Percentiles rank a stretch among this genome's conserved stretches.
Conservation (phyloP, 2,888 invertebrate species). For the Clivina fossor region DNA sequence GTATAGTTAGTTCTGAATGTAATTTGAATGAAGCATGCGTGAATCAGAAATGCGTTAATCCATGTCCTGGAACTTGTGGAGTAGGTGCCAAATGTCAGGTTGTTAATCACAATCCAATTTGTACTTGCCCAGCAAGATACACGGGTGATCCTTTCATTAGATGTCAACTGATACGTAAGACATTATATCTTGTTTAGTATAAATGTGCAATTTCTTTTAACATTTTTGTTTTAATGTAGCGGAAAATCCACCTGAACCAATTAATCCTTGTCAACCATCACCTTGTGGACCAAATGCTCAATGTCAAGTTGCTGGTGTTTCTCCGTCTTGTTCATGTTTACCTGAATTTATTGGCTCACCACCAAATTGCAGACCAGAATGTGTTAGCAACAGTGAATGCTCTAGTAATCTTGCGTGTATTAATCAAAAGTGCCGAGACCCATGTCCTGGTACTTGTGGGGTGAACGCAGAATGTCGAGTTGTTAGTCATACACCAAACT, state of each 20-base stretch:
- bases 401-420: conserved; percentile 68
- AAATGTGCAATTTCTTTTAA: neutral
- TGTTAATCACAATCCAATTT: conserved; percentile 50
- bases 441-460: conserved; percentile 73
- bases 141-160: conserved; percentile 46
- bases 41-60: conserved; percentile 48
- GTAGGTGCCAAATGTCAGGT: conserved; percentile 51
- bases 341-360: conserved; percentile 70
- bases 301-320: conserved; percentile 63
- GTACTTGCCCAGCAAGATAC: conserved; percentile 46
- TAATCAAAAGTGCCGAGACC: conserved; percentile 72
- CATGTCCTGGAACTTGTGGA: conserved; percentile 50
- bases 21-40: conserved; percentile 48
- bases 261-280: conserved; percentile 62
- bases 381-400: conserved; percentile 72
- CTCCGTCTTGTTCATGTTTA: conserved; percentile 73
- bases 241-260: conserved; percentile 44
- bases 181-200: neutral
- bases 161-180: conserved; percentile 56
- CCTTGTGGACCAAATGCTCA: conserved; percentile 67
- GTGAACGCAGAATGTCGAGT: conserved; percentile 71
- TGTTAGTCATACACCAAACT: conserved; percentile 75
- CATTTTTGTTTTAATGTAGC: conserved; percentile 43
- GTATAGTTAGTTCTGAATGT: conserved; percentile 47
- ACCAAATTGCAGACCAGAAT: conserved; percentile 74